Evolutionary conservation across 53 echinoderm and acorn worm species (phyloP).

Genomic region (Astropecten irregularis): DNA sequence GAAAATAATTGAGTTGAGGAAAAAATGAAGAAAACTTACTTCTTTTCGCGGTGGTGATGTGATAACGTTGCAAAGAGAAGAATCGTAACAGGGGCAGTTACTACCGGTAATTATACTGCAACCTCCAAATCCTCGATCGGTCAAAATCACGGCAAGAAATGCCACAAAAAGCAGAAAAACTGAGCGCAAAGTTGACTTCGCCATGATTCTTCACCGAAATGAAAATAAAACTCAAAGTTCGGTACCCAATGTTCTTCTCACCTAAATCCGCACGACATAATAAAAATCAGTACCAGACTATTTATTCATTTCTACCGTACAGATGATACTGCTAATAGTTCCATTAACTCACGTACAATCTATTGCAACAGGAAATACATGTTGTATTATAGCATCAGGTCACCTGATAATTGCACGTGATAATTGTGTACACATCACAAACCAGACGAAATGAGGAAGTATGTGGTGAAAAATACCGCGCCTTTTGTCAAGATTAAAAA

Average conservation of each 20-base stretch:
- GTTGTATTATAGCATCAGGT: background rate
- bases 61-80: constrained; percentile 63
- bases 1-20: too few species aligned
- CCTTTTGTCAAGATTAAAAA: background rate
- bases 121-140: background rate
- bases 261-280: background rate
- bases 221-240: background rate
- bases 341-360: background rate
- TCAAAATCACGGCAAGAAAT: background rate
- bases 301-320: background rate
- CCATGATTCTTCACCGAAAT: too few species aligned
- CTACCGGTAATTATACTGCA: background rate
- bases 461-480: background rate
- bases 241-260: background rate
- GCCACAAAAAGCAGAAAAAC: background rate
- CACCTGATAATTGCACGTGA: background rate
- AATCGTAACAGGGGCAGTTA: constrained; percentile 75
- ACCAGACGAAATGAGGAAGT: background rate
- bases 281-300: background rate
- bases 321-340: background rate
- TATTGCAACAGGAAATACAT: background rate
- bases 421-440: background rate
- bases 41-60: constrained; percentile 66
- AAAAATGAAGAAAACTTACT: too few species aligned
- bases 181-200: too few species aligned